Base-by-base conservation (phyloP, 2,888 invertebrate species). In the Conus canariensis region DNA sequence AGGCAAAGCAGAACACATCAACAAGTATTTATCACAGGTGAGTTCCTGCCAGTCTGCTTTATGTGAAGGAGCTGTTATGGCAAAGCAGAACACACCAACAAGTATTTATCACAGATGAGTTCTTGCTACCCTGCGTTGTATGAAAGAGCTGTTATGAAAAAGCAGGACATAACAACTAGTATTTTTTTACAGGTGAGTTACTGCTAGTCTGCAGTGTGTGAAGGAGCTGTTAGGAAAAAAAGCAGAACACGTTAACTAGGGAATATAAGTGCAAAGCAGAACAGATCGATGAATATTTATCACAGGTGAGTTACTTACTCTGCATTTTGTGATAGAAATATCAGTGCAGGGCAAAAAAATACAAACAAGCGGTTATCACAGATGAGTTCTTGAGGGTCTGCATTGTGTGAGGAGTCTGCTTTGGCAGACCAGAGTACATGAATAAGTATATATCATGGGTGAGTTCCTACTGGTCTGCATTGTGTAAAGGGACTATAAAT, bases 1-100 rank as follows among this genome's bases (percentile, higher is more conserved):
- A 67, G 95, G 95, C 22, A 96, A 95, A 91, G 94, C 94, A 77
- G 95, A 95, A 90, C 95, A 96, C 88, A 95, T 96, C 82, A 94
- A 95, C 88, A 92, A 94, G 60, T 96, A 95, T 90, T 91, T 96
- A 56, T 92, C 93, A 60, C 94, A 95, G 77, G 87, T 87, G 56
- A 30, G 87, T 80, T 80, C 45, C 10, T 64, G 64, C 64, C 64
- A 7, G 64, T 64, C 12, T 64, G 64, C 64, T 45, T 45, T 45
- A 45, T 45, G 45, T 45, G 45, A 45, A 45, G 45, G 45, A 45
- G 45, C 45, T 45, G 45, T 45, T 45, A 45, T 45, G 95, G 95
- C 22, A 96, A 95, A 91, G 94, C 94, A 77, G 95, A 95, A 90
- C 95, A 96, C 88, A 95, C 95, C 82, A 94, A 95, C 88, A 92